Conservation (phyloP, 2,113 vertebrate genomes). For the Muntiacus reevesi region DNA sequence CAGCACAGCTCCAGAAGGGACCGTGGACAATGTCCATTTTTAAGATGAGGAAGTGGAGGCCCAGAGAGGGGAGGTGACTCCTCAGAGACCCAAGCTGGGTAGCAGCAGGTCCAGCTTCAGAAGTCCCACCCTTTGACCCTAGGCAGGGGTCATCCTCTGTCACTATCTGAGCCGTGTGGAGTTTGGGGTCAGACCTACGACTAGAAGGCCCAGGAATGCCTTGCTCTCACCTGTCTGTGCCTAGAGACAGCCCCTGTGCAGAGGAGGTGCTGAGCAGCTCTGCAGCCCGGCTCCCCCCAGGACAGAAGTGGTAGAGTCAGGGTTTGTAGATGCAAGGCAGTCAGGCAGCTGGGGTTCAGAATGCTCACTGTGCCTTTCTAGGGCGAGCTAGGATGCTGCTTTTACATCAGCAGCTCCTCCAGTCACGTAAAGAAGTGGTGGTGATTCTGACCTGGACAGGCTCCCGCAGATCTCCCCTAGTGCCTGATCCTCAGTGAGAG, state of each 20-base stretch:
- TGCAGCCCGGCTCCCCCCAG: fast-evolving
- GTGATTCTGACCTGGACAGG: neutral
- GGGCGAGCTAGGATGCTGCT: fast-evolving
- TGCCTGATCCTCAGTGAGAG: neutral
- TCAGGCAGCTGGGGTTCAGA: neutral
- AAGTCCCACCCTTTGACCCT: neutral
- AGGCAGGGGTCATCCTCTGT: neutral
- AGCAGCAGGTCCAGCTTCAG: neutral
- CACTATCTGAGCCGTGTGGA: neutral
- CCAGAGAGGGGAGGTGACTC: neutral
- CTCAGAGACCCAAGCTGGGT: too few relatives aligned
- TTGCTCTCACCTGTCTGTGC: neutral
- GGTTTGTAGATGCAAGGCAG: neutral
- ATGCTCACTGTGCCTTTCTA: neutral
- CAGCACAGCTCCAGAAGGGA: neutral
- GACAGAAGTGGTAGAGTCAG: neutral
- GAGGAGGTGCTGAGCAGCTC: neutral
- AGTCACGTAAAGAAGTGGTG: fast-evolving
- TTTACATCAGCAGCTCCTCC: neutral
- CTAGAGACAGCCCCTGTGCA: neutral
- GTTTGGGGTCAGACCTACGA: neutral
- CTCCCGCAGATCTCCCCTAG: neutral
- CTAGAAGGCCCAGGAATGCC: neutral
- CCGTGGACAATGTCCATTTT: fast-evolving
- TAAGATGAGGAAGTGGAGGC: neutral